Percentiles rank a stretch among this genome's conserved stretches.
Evolutionary conservation across 2,113 vertebrate genomes (phyloP).

Genomic region (Osmerus eperlanus): DNA sequence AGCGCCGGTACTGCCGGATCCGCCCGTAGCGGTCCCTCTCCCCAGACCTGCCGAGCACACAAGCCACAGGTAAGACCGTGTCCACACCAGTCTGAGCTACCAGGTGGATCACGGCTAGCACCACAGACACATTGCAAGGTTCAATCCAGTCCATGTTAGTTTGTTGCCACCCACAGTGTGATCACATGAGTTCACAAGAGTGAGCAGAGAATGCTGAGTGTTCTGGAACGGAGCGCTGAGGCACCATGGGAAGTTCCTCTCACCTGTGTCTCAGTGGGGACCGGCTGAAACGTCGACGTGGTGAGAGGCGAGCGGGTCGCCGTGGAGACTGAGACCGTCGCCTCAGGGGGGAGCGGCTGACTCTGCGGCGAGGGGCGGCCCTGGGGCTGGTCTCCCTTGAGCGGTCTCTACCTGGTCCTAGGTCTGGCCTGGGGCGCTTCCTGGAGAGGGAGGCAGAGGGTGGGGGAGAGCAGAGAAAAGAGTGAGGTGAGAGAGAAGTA

Average conservation of each 20-base stretch:
- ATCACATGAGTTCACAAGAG: not conserved
- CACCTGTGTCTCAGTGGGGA: constrained; percentile 86
- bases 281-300: constrained; percentile 80
- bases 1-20: constrained; percentile 82
- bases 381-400: constrained; percentile 78
- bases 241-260: constrained; percentile 1
- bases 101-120: not conserved
- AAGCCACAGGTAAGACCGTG: not conserved
- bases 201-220: not conserved
- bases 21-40: constrained; percentile 80
- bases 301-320: constrained; percentile 78
- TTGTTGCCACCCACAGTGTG: not conserved
- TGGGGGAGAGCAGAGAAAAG: constrained; percentile 22
- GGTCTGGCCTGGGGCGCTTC: constrained; percentile 70
- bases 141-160: not conserved
- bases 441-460: constrained; percentile 61
- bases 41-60: constrained; percentile 48
- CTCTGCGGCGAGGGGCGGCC: constrained; percentile 66
- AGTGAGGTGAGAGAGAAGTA: constrained; percentile 23
- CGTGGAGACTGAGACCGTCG: constrained; percentile 74
- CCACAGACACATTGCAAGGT: not conserved
- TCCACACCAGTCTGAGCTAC: too few relatives aligned
- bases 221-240: too few relatives aligned
- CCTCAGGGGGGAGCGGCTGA: constrained; percentile 69
- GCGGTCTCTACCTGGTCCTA: constrained; percentile 55